Evolutionary conservation across 2,797 vertebrate species (phyloP), one percentile per base, ranked within the genome.

Genomic region (Stomatorhinus walkeri): DNA sequence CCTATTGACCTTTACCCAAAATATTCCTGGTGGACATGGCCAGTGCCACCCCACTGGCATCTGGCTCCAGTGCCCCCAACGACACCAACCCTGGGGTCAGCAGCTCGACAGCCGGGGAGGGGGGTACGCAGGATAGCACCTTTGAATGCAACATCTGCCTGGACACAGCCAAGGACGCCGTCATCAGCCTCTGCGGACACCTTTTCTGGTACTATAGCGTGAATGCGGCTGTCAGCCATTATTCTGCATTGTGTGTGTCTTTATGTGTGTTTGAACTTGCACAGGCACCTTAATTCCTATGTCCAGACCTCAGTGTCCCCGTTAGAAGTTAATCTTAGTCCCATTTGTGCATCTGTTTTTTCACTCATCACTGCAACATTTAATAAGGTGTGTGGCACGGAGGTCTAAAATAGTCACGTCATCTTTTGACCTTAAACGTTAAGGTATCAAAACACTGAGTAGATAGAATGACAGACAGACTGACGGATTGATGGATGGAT

Each of bases 61-160:
- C 89, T 22, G 85, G 81, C 64, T 87, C 64, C 3, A 85, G 95
- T 81, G 94, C 95, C 51, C 46, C 96, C 1, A 95, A 96, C 90
- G 95, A 49, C 91, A 95, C 94, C 89, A 95, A 92, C 51, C 92
- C 95, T 12, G 96, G 97, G 1, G 94, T 97, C 89, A 96, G 96
- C 49, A 94, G 96, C 90, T 95, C 96, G 51, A 94, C 96, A 1
- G 84, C 95, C n/a, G 96, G 96, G 1, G 98, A 99, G 61, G 93
- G 91, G 0, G 89, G 95, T 22, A 95, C 92, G 83, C 98, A 98
- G 93, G 98, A 99, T 94, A 98, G 98, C 91, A 99, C 98, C 0
- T 99, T 99, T 0, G 98, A 99, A 92, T 99, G 98, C 87, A 99
- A 99, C 89, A 99, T 99, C 91, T 99, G 98, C 88, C 93, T 99